Base-by-base conservation (phyloP, 2,888 invertebrate species). In the Cataglyphis cursor region DNA sequence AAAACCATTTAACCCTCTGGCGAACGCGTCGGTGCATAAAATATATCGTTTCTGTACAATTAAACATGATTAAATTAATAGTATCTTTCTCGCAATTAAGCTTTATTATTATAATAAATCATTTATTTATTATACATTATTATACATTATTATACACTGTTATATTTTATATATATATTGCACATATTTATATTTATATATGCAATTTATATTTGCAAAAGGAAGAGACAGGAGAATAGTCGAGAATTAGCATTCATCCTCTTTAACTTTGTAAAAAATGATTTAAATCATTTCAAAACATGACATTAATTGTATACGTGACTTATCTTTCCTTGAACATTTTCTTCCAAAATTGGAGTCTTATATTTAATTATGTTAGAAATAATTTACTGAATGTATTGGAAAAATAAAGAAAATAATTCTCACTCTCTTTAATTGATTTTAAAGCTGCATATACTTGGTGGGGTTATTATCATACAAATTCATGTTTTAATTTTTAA, bases 31-130 rank as follows among this genome's bases (percentile, higher is more conserved):
- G 57, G 21, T 73, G 75, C 31, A 61, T 12, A 81, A 61, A 81
- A 80, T 35, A 48, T 54, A 41, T 28, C 12, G 64, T 24, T 41
- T 28, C 57, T 12, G 15, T 68, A 59, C 21, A 15, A 21, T 80
- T 59, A 80, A 80, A 70, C 54, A 41, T 76, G 38, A 65, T 31
- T 68, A 70, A 59, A 80, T 80, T 80, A 59, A 24, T 78, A 24
- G 59, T 21, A 15, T 24, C 70, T 59, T 31, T 35, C 31, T 59
- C 59, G 21, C 6, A 24, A 70, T 80, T 59, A n/a, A 28, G 18
- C 28, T 68, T 68, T 31, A n/a, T 59, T 21, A n/a, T 8, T 35
- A 18, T 48, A 41, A 31, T 44, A 31, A 51, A 51, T 51, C n/a
- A 51, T 51, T 51, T 18, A 15, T 21, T 31, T 38, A 5, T 31